Conservation (phyloP, 2,888 invertebrate genomes). For the Lacanobia oleracea region DNA sequence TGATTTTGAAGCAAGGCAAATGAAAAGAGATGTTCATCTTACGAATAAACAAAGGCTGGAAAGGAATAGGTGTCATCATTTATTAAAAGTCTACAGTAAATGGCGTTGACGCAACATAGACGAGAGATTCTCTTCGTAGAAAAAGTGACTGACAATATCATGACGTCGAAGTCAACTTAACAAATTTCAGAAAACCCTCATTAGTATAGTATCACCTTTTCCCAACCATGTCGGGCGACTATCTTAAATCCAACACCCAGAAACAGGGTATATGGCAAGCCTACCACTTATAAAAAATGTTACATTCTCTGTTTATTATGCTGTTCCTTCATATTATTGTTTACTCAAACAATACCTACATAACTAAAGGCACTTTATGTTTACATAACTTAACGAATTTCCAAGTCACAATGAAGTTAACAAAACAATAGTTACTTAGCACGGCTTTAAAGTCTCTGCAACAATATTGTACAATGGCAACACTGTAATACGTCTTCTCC, state of each 20-base stretch:
- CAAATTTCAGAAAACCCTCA: too few relatives aligned
- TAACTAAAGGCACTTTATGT: slow-evolving; percentile 7
- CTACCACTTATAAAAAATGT: too few relatives aligned
- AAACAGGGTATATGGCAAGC: background rate
- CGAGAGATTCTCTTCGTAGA: too few relatives aligned
- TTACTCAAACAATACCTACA: background rate
- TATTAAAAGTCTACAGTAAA: background rate
- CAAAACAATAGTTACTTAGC: slow-evolving; percentile 47
- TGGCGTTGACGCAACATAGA: background rate
- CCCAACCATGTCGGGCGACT: background rate
- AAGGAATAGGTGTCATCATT: too few relatives aligned
- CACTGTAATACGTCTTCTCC: slow-evolving; percentile 40
- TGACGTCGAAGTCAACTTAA: too few relatives aligned
- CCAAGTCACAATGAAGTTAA: slow-evolving; percentile 7
- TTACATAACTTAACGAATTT: slow-evolving; percentile 23
- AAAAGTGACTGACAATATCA: too few relatives aligned
- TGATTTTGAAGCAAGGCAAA: slow-evolving; percentile 15
- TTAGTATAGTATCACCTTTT: too few relatives aligned
- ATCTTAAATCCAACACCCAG: background rate
- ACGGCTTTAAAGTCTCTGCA: slow-evolving; percentile 14
- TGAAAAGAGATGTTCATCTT: background rate
- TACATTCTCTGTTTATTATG: too few relatives aligned
- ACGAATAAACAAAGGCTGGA: background rate
- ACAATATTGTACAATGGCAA: slow-evolving; percentile 50
- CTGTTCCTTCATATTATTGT: background rate